Percentiles rank a stretch among this genome's conserved stretches.
phyloP scores from a whole-genome alignment of 35 echinoderm and acorn worm species.

The Apostichopus californicus region DNA sequence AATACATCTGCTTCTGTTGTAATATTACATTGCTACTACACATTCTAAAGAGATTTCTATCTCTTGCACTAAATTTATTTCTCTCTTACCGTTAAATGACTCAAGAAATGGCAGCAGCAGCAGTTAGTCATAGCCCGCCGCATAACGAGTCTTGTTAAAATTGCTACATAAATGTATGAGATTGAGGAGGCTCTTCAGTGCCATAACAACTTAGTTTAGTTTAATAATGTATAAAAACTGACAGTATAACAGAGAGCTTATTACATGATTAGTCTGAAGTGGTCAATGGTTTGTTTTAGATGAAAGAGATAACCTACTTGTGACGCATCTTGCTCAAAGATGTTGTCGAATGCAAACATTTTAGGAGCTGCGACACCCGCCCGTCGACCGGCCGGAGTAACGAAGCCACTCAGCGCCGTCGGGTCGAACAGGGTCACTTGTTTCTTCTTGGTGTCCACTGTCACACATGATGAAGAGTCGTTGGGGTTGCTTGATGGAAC shows the following conservation, averaged over 20 bases:
- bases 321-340: constrained; percentile 91
- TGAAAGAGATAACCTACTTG: constrained; percentile 63
- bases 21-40: too few species aligned
- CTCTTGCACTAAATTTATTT: neutral
- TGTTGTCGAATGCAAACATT: constrained; percentile 98
- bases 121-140: neutral
- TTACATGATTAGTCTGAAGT: neutral
- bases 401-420: constrained; percentile 80
- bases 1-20: neutral
- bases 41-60: neutral
- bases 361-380: constrained; percentile 95
- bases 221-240: neutral
- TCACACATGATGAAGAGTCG: constrained; percentile 87
- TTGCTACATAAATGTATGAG: constrained; percentile 10
- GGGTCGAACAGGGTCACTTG: constrained; percentile 99
- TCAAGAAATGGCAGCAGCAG: neutral
- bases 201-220: neutral
- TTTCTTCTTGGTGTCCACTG: constrained; percentile 95
- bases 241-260: neutral
- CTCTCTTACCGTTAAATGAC: constrained; percentile 8
- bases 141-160: neutral
- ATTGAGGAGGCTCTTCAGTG: constrained; percentile 4
- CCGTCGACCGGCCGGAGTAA: constrained; percentile 80
- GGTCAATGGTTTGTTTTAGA: neutral
- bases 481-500: constrained; percentile 83